Evolutionary conservation across 2,888 invertebrate species (phyloP).

Genomic region (Ormia ochracea): DNA sequence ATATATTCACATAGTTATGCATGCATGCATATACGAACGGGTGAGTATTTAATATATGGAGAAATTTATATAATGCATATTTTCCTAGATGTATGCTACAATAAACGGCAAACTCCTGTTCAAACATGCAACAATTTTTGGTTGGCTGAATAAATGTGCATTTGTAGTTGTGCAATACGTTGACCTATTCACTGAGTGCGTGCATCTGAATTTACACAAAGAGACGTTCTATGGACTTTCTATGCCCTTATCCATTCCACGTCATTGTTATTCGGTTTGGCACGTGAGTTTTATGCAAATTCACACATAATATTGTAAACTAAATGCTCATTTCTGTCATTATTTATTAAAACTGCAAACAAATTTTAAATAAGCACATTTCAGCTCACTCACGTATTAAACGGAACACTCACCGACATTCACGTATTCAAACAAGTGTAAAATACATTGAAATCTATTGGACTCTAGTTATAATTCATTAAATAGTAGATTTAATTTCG

Average conservation of each 20-base stretch:
- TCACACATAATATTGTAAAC: constrained; percentile 43
- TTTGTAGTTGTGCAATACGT: constrained; percentile 9
- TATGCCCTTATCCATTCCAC: not conserved
- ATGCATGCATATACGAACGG: not conserved
- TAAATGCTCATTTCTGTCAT: constrained; percentile 55
- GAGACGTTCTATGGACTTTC: constrained; percentile 1
- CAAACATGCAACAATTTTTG: not conserved
- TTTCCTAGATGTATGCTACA: constrained; percentile 8
- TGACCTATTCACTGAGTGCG: constrained; percentile 20
- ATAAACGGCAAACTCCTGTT: constrained; percentile 10
- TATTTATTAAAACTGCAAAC: constrained; percentile 45
- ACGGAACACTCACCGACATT: not conserved
- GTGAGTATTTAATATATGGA: not conserved
- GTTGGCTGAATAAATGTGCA: not conserved
- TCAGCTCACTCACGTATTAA: not conserved
- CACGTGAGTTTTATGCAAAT: constrained; percentile 58
- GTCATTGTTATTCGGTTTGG: constrained; percentile 27
- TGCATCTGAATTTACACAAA: not conserved
- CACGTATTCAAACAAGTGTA: constrained; percentile 42
- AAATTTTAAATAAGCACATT: not conserved
- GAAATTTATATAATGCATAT: constrained; percentile 23
- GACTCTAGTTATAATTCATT: constrained; percentile 32
- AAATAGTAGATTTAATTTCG: constrained; percentile 56
- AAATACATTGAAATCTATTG: constrained; percentile 31
- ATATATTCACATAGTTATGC: too few relatives aligned